Evolutionary conservation across 1,140 invertebrate genomes (phyloP).

Genomic region (Metaphire vulgaris): DNA sequence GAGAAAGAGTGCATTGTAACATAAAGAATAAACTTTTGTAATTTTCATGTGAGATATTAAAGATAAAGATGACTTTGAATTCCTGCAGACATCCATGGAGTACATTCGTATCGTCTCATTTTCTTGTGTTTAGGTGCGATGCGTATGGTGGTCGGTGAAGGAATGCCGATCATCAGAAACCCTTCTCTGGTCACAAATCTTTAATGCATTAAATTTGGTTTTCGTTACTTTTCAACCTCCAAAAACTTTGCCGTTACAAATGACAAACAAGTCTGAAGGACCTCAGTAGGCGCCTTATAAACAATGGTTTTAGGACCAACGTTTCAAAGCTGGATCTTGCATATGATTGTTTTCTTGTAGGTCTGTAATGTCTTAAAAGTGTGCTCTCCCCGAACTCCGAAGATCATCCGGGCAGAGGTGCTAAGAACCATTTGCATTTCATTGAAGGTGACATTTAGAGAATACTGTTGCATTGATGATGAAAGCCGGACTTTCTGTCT

Average conservation of each 20-base stretch:
- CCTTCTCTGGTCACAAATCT: constrained; percentile 92
- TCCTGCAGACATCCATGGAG: too few species aligned
- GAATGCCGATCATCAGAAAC: constrained; percentile 95
- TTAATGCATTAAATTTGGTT: constrained; percentile 86
- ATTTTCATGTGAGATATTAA: too few species aligned
- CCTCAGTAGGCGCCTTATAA: background rate
- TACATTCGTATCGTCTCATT: too few species aligned
- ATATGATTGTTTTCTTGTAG: background rate
- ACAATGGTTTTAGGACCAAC: background rate
- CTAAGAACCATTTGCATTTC: too few species aligned
- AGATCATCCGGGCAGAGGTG: too few species aligned
- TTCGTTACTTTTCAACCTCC: constrained; percentile 82
- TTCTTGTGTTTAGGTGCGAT: constrained; percentile 59
- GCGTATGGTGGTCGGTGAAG: constrained; percentile 82
- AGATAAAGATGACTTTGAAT: too few species aligned
- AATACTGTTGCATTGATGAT: too few species aligned
- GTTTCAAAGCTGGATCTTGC: background rate
- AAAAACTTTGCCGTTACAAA: constrained; percentile 62
- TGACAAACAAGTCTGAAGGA: constrained; percentile 60
- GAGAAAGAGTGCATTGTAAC: too few species aligned
- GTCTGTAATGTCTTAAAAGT: background rate
- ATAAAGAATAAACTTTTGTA: too few species aligned
- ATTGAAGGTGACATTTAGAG: too few species aligned
- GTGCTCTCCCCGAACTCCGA: background rate
- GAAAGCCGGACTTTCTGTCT: too few species aligned